Conservation (phyloP, 1,140 invertebrate genomes). For the Drosophila neocordata region DNA sequence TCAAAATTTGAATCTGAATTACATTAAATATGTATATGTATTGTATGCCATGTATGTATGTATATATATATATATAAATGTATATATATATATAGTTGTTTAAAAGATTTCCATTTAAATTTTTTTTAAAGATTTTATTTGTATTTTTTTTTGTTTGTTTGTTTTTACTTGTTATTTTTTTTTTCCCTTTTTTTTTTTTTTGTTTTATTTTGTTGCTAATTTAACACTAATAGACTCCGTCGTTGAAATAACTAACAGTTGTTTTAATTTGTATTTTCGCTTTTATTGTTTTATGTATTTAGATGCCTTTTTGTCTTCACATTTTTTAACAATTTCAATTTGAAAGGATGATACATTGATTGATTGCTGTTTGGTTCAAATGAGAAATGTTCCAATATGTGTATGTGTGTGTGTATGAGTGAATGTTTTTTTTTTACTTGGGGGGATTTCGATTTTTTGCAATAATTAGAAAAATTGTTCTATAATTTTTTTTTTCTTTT, state of each 20-base stretch:
- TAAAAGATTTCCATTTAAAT: constrained; percentile 47
- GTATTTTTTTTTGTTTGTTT: not conserved
- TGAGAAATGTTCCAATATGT: not conserved
- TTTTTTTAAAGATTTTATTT: not conserved
- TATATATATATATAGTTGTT: constrained; percentile 59
- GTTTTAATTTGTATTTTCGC: constrained; percentile 40
- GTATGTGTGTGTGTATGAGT: not conserved
- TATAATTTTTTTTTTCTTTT: not conserved
- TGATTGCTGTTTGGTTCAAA: constrained; percentile 1
- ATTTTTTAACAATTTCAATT: constrained; percentile 2
- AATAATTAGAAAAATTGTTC: not conserved
- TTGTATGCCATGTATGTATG: constrained; percentile 13
- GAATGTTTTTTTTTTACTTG: not conserved
- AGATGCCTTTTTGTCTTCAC: constrained; percentile 14
- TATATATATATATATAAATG: constrained; percentile 30
- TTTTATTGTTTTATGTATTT: constrained; percentile 39
- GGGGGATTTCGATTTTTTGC: no score
- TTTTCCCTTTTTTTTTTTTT: no score
- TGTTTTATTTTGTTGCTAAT: constrained; percentile 49
- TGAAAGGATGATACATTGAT: constrained; percentile 4
- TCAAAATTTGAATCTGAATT: constrained; percentile 42
- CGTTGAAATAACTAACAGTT: constrained; percentile 75
- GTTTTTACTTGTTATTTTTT: constrained; percentile 31
- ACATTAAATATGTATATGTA: constrained; percentile 46
- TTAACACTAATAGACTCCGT: constrained; percentile 81